Evolutionary conservation across 2,888 invertebrate genomes (phyloP), one percentile per base, ranked within the genome.

Genomic region (Dynastes tityus): DNA sequence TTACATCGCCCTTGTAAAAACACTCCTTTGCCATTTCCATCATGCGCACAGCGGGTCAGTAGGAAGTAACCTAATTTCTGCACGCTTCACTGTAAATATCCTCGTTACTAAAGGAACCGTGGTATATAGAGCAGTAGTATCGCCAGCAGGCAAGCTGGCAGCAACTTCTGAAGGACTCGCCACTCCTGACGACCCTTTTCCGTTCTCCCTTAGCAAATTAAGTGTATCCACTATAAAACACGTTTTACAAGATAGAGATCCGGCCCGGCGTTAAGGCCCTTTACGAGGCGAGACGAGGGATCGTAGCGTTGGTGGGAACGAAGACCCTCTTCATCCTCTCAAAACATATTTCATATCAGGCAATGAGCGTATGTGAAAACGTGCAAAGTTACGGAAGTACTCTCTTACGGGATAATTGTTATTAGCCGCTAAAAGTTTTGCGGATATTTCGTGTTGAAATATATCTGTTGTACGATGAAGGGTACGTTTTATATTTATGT

Each of bases 41-140:
- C 45, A 45, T 45, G 45, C 45, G 45, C 45, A 45, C 13, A 53
- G 16, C 53, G 5, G 53, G n/a, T 16, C 53, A 53, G 51, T 16
- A 53, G 77, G 58, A 74, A 74, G 53, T 78, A 78, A 78, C 78
- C 78, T 63, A 78, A 78, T 78, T 78, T 78, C 65, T 76, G 49
- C 63, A 70, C 51, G 70, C 45, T 40, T 61, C 16, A 65, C 65
- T 67, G 75, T 78, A 78, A 78, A 78, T 78, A 78, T 78, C 78
- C 75, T 73, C 67, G 75, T 78, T 75, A 75, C 58, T 27, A 70
- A 55, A 70, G 77, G 58, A 53, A 22, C 75, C 16, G 53, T 53
- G 3, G n/a, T 45, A 37, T 37, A 37, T 37, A 11, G 45, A 45
- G 9, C 45, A 45, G 8, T 45, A 45, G 45, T 11, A 45, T 45